phyloP scores from a whole-genome alignment of 2,797 vertebrate genomes.

The Oophaga sylvatica region DNA sequence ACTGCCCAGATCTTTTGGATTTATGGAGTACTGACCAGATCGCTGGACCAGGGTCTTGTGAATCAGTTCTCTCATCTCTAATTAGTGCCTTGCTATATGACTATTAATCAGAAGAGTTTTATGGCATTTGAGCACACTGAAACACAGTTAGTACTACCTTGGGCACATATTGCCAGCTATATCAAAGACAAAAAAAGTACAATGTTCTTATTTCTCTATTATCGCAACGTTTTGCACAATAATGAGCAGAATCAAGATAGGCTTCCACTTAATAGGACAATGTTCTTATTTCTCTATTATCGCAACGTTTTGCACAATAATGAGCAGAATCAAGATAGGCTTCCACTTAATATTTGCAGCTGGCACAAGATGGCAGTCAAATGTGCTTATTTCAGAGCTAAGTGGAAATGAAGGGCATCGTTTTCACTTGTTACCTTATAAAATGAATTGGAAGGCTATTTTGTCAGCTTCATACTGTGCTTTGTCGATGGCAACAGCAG shows the following conservation, averaged over 20 bases:
- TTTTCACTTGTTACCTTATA: neutral
- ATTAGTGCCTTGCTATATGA: neutral
- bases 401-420: neutral
- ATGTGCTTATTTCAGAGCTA: neutral
- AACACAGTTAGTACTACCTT: neutral
- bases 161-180: neutral
- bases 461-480: slow-evolving; percentile 1
- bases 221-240: neutral
- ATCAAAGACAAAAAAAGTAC: neutral
- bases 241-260: neutral
- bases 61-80: too few species aligned
- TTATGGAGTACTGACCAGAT: too few species aligned
- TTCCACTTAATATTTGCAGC: neutral
- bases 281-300: neutral
- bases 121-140: neutral
- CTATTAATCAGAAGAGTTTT: neutral
- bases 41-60: too few species aligned
- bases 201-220: neutral
- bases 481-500: slow-evolving; percentile 23
- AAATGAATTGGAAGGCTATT: neutral
- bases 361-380: neutral
- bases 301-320: neutral
- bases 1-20: too few species aligned
- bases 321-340: neutral
- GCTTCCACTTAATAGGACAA: neutral